A percentile compares a stretch with the other conserved stretches of the same genome.
These are phyloP conservation scores for Sebastes aleutianus DNA, from an alignment of 2,797 vertebrate genomes.

Conservation along the genomic window DNA sequence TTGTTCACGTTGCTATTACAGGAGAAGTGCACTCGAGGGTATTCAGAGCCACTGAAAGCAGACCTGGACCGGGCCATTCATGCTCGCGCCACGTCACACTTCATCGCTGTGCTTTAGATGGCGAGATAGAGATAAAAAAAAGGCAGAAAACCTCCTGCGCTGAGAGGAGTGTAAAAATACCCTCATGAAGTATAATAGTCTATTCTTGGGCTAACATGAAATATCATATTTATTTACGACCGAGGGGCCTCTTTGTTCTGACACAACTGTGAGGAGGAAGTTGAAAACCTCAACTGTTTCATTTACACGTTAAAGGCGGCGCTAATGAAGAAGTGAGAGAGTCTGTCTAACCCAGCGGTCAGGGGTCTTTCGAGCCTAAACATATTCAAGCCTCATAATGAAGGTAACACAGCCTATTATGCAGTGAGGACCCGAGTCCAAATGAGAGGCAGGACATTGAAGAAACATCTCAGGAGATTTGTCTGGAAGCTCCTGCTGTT, in stretches of 20 bases:
- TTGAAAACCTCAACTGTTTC: slow-evolving; percentile 36
- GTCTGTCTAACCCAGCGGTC: background rate
- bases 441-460: too few species aligned
- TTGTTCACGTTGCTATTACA: slow-evolving; percentile 64
- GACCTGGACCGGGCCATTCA: slow-evolving; percentile 31
- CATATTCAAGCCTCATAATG: too few species aligned
- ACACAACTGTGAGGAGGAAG: slow-evolving; percentile 35
- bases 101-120: background rate
- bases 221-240: slow-evolving; percentile 5
- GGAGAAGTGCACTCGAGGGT: slow-evolving; percentile 67
- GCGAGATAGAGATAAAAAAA: slow-evolving; percentile 40
- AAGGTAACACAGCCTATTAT: too few species aligned
- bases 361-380: too few species aligned
- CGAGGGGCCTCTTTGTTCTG: slow-evolving; percentile 9
- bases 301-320: slow-evolving; percentile 20
- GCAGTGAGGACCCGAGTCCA: too few species aligned
- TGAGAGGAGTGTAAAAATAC: slow-evolving; percentile 49
- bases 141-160: slow-evolving; percentile 32
- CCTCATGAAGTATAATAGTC: background rate
- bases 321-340: slow-evolving; percentile 37
- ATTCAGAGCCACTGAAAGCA: slow-evolving; percentile 68
- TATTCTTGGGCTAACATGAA: slow-evolving; percentile 23
- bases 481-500: too few species aligned
- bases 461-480: too few species aligned
- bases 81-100: slow-evolving; percentile 17